phyloP scores from a whole-genome alignment of 2,888 invertebrate genomes.

The Xylophagus ater region DNA sequence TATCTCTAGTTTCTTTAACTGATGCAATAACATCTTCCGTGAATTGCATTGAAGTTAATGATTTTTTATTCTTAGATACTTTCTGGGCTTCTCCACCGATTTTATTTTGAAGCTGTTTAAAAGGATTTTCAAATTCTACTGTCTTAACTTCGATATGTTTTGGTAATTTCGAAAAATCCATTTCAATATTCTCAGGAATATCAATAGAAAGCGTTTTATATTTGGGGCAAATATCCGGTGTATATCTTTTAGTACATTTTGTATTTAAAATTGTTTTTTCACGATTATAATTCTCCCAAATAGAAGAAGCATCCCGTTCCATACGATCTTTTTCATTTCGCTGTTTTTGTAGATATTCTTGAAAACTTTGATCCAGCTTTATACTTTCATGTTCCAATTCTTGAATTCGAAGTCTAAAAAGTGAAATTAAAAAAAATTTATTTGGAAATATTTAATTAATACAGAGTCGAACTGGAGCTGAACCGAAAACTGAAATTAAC shows the following conservation, averaged over 20 bases:
- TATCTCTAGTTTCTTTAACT: background rate
- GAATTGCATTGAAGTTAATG: background rate
- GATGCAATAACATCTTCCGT: background rate
- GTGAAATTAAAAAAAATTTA: constrained; percentile 5
- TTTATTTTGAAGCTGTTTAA: constrained; percentile 14
- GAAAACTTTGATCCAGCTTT: constrained; percentile 31
- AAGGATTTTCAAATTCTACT: constrained; percentile 19
- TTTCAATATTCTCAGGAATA: no score
- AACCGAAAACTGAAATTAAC: no score
- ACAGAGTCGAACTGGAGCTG: no score
- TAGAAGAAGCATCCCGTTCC: constrained; percentile 16
- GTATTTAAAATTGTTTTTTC: constrained; percentile 18
- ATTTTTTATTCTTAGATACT: background rate
- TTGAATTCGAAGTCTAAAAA: constrained; percentile 28
- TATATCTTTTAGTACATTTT: constrained; percentile 2
- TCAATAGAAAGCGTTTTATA: background rate
- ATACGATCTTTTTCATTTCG: constrained; percentile 19
- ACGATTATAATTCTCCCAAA: constrained; percentile 20
- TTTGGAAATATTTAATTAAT: no score
- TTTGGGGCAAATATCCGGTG: background rate
- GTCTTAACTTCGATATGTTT: background rate
- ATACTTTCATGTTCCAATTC: constrained; percentile 34
- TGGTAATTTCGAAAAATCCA: background rate
- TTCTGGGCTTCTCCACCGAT: background rate
- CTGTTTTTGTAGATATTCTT: constrained; percentile 28